These are phyloP conservation scores for Schizopygopsis malacanthus DNA, from an alignment of 2,797 vertebrate genomes.

Conservation along the genomic window DNA sequence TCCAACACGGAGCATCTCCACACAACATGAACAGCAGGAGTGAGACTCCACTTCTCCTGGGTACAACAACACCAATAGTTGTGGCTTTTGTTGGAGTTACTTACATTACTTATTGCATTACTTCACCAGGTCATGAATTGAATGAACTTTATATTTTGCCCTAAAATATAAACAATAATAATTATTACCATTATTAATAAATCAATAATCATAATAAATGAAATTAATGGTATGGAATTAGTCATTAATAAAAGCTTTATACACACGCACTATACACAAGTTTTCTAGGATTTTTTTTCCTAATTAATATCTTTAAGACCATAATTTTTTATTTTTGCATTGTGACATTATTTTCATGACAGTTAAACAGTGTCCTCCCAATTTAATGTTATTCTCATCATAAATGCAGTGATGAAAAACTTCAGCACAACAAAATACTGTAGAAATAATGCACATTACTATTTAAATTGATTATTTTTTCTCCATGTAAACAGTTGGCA, in stretches of 20 bases:
- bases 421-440: not conserved
- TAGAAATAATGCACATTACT: too few species aligned
- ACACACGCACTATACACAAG: not conserved
- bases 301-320: too few species aligned
- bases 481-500: too few species aligned
- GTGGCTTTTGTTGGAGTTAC: not conserved
- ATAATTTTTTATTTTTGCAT: too few species aligned
- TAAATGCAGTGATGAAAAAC: not conserved
- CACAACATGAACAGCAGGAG: constrained; percentile 84
- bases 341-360: too few species aligned
- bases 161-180: not conserved
- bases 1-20: constrained; percentile 82
- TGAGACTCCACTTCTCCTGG: constrained; percentile 85
- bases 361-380: too few species aligned
- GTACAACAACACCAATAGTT: constrained; percentile 66
- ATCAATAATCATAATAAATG: not conserved
- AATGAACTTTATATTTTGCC: not conserved
- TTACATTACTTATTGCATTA: not conserved
- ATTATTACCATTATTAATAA: not conserved
- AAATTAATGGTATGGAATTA: not conserved
- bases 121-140: not conserved
- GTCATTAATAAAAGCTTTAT: not conserved
- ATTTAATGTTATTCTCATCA: too few species aligned
- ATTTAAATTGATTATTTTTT: too few species aligned
- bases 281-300: too few species aligned